Evolutionary conservation across 1,140 invertebrate species (phyloP).

Genomic region (Anastatus disparis): DNA sequence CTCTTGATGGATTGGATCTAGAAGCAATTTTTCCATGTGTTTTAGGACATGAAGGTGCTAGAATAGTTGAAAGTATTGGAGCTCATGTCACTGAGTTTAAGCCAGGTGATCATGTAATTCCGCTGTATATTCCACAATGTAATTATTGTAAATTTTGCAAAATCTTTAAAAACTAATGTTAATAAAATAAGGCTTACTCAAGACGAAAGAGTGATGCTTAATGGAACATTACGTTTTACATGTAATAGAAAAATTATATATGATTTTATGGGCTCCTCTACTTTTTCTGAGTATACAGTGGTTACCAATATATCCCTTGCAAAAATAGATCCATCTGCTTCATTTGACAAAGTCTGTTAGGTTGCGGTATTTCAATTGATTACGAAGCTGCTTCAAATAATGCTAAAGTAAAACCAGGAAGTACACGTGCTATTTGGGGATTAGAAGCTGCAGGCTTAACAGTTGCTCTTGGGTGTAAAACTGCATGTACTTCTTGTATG

Average conservation of each 20-base stretch:
- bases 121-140: constrained; percentile 96
- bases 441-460: constrained; percentile 97
- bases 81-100: constrained; percentile 90
- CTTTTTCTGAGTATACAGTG: constrained; percentile 98
- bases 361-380: constrained; percentile 95
- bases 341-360: constrained; percentile 91
- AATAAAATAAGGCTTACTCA: constrained; percentile 91
- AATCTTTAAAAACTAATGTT: constrained; percentile 94
- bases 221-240: constrained; percentile 91
- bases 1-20: constrained; percentile 89
- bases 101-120: constrained; percentile 95
- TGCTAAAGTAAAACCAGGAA: constrained; percentile 88
- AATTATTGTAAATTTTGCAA: constrained; percentile 96
- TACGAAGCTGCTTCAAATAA: constrained; percentile 95
- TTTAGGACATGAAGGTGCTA: constrained; percentile 94
- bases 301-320: constrained; percentile 94
- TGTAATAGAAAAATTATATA: constrained; percentile 90
- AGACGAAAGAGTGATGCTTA: constrained; percentile 93
- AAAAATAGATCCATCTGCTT: constrained; percentile 79
- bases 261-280: constrained; percentile 99
- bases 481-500: constrained; percentile 88
- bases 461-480: constrained; percentile 91
- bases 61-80: constrained; percentile 95
- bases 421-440: constrained; percentile 92
- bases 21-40: constrained; percentile 95